Percentiles rank a stretch among this genome's conserved stretches.
phyloP scores from a whole-genome alignment of 2,113 vertebrate genomes.

The Psophia crepitans region DNA sequence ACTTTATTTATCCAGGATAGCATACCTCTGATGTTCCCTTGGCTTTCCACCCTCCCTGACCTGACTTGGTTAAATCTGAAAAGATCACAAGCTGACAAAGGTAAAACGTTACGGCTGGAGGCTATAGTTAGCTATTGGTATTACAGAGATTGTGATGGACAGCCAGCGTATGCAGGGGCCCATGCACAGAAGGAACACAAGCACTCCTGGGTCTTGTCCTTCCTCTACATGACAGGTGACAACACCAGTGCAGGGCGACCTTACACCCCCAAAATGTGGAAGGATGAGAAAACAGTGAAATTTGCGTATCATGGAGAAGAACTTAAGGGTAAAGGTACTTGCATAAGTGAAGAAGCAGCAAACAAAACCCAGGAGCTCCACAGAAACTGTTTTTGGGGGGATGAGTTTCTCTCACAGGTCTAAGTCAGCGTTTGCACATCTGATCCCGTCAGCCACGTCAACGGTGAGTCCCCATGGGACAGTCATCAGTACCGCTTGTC shows the following conservation, averaged over 20 bases:
- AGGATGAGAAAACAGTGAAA: background rate
- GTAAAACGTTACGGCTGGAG: background rate
- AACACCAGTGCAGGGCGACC: background rate
- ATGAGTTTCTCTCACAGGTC: background rate
- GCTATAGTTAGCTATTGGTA: background rate
- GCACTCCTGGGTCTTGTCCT: background rate
- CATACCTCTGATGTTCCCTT: background rate
- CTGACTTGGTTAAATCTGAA: background rate
- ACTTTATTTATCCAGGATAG: background rate
- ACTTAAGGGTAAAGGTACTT: background rate
- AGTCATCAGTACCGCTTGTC: background rate
- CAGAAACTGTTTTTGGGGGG: background rate
- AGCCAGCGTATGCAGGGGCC: background rate
- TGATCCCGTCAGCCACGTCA: background rate
- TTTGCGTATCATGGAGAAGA: accelerated
- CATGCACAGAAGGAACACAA: background rate
- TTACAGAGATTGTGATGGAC: background rate
- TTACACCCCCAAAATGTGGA: background rate
- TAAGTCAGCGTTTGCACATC: background rate
- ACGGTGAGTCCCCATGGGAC: accelerated
- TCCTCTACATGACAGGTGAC: background rate
- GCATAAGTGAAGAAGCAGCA: background rate
- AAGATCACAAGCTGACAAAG: background rate
- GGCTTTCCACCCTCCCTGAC: background rate
- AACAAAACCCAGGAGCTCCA: background rate